Evolutionary conservation across 2,113 vertebrate genomes (phyloP), one percentile per base, ranked within the genome.

Genomic region (Acrocephalus arundinaceus): DNA sequence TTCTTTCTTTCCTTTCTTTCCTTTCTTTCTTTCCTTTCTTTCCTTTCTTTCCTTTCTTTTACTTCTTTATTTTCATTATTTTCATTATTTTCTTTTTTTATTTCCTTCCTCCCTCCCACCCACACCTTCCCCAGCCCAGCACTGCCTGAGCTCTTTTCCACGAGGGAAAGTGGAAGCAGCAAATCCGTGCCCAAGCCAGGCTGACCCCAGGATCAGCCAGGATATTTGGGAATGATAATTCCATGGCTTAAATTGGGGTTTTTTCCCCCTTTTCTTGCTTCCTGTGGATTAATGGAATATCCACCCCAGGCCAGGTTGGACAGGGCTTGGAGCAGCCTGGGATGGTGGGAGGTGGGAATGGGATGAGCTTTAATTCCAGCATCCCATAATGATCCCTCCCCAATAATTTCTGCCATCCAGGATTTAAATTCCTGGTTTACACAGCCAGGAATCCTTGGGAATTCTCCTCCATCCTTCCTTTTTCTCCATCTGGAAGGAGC

Each of bases 91-190:
- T 14, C 23, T 49, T 51, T 51, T 13, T 51, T 41, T 41, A 4
- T 20, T 66, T 43, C 43, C 27, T 28, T 13, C 57, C 46, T 75
- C 45, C 11, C 20, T 71, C 15, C 30, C 37, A 22, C 35, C 9
- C 31, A 41, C 49, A 10, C 4, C 24, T 87, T 71, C 18, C 65
- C 58, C 49, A 67, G 55, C 75, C 9, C 37, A 18, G 43, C 39
- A 10, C 22, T 19, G 22, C 13, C 39, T 10, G 2, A 61, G 51
- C 73, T 68, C 46, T 7, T 51, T 31, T 30, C 70, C 49, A 4
- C 0, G 1, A 19, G 54, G 48, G 17, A 51, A 88, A 11, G 7
- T 0, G 1, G 18, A 16, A 28, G 14, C 24, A 25, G 28, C 46
- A 75, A 89, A 79, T 30, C 46, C 43, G 2, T 15, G 6, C 11